Evolutionary conservation across 2,797 vertebrate species (phyloP).

Genomic region (Phoebastria nigripes): DNA sequence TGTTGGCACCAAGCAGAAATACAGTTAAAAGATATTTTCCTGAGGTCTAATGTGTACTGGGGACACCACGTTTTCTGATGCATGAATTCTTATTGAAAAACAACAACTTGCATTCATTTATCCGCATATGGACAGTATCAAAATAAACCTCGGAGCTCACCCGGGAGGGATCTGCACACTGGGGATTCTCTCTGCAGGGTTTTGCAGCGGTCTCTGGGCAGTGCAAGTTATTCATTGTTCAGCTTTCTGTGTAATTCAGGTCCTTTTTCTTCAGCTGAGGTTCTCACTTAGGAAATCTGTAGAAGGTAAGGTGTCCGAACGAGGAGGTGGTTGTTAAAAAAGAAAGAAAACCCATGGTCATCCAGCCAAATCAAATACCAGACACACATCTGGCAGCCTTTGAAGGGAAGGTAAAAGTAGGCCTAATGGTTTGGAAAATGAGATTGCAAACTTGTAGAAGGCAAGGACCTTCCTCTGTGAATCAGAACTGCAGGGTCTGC

Average conservation of each 20-base stretch:
- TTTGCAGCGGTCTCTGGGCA: not conserved
- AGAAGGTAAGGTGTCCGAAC: fast-evolving
- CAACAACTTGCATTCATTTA: not conserved
- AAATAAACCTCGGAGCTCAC: not conserved
- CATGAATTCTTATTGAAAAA: not conserved
- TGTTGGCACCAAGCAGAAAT: not conserved
- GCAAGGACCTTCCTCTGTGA: not conserved
- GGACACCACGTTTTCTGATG: not conserved
- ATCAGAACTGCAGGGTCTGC: not conserved
- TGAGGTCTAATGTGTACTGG: not conserved
- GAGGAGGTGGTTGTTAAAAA: not conserved
- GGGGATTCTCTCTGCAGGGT: not conserved
- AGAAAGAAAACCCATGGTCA: not conserved
- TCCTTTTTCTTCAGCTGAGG: not conserved
- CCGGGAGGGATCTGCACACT: not conserved
- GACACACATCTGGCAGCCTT: not conserved
- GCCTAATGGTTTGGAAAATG: constrained; percentile 2
- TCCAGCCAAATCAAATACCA: not conserved
- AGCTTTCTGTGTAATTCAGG: not conserved
- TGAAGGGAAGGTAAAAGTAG: not conserved
- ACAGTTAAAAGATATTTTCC: not conserved
- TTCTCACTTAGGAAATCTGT: not conserved
- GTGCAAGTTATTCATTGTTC: not conserved
- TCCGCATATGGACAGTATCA: not conserved
- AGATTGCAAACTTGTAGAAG: not conserved